These are phyloP conservation scores for Uropetala carovei DNA, from an alignment of 2,888 invertebrate genomes.

Conservation along the genomic window DNA sequence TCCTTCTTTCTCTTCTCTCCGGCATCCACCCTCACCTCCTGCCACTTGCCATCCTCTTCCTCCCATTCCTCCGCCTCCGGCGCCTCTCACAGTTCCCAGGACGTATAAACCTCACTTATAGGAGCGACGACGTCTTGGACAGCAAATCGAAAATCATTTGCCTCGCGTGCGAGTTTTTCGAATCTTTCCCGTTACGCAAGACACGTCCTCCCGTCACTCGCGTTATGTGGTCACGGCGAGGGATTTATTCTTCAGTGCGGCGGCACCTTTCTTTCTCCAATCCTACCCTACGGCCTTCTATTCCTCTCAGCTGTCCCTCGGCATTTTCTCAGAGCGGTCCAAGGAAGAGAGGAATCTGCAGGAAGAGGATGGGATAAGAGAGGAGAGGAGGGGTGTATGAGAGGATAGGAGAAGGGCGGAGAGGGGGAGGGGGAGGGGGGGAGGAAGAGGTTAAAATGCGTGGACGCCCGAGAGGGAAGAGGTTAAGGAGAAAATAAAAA, in stretches of 20 bases:
- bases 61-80: neutral
- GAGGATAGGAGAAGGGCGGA: too few relatives aligned
- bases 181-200: slow-evolving; percentile 24
- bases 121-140: too few relatives aligned
- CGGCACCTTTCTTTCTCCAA: neutral
- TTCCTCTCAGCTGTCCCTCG: neutral
- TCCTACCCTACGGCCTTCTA: neutral
- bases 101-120: too few relatives aligned
- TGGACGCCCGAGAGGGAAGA: neutral
- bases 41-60: neutral
- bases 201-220: slow-evolving; percentile 47
- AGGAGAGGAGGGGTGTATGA: too few relatives aligned
- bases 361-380: neutral
- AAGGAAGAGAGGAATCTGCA: neutral
- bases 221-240: slow-evolving; percentile 38
- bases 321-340: too few relatives aligned
- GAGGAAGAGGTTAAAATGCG: neutral
- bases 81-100: slow-evolving; percentile 30
- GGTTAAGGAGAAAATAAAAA: slow-evolving; percentile 4
- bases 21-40: neutral
- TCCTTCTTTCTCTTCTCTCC: neutral
- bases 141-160: slow-evolving; percentile 38
- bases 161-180: slow-evolving; percentile 29
- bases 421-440: neutral
- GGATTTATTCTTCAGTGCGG: neutral